Evolutionary conservation across 2,888 invertebrate species (phyloP), one percentile per base, ranked within the genome.

Genomic region (Masnerella sp.): DNA sequence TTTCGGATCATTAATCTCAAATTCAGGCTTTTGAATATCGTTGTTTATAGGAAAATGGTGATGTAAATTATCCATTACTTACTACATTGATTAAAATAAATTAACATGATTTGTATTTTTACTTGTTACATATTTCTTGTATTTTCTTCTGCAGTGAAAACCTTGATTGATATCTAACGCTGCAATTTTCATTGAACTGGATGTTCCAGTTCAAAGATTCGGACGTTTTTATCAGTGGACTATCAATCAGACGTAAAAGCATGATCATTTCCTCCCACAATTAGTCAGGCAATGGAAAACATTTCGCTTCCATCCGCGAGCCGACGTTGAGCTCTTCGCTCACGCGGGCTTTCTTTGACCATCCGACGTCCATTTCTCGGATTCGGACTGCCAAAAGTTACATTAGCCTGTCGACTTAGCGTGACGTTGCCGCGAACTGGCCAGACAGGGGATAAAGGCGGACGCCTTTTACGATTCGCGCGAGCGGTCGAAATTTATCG

Each of bases 401-500:
- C 74, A 65, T 74, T 74, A 69, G 47, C 18, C 65, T 69, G 69
- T 74, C 74, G 43, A 70, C 74, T 74, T 70, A 74, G 56, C 43
- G 38, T 43, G 56, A 51, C 47, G 49, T 42, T 25, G 7, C 36
- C 43, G 56, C 30, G 32, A 45, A 73, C 74, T 76, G 77, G 69
- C 76, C 76, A 69, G 70, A 73, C 61, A 42, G 59, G 22, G 45
- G 70, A 73, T 73, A 51, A 74, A 81, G 82, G 80, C 79, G 80
- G 18, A 78, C 58, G 70, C 75, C 68, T 67, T 67, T 74, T 59
- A 77, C 74, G 72, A 80, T 77, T 83, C 77, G 78, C 75, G 64
- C 76, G 82, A 78, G 80, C 80, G 79, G 79, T 78, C 80, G 82
- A 80, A 84, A 84, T 85, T 86, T 87, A 87, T 87, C 85, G 87